Evolutionary conservation across 1,140 invertebrate species (phyloP), one percentile per base, ranked within the genome.

Genomic region (Adelges cooleyi): DNA sequence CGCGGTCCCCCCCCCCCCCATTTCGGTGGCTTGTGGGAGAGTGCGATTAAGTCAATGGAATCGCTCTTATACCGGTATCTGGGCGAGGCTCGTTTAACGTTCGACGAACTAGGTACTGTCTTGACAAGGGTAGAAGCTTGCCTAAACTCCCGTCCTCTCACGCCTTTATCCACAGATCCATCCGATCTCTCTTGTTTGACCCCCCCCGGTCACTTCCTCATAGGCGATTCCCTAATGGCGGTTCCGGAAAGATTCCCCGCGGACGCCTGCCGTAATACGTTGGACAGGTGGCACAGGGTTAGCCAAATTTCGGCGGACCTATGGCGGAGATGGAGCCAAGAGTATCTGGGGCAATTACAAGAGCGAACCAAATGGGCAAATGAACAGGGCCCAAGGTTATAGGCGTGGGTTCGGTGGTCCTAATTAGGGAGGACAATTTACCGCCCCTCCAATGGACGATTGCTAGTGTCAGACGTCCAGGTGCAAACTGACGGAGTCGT

Each of bases 161-260:
- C n/a, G 17, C 50, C 50, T 3, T 10, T 51, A 33, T 51, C 50
- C n/a, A 15, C 50, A 8, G 50, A 51, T 10, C 50, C 50, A 1
- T 8, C 27, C 2, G 50, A 51, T 11, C 6, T 51, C 2, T 42
- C 42, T 0, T 18, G 25, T 17, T 48, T 71, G 1, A 70, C 71
- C 5, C 71, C 72, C 1, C n/a, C n/a, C n/a, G 70, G 68, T 9
- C 71, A 73, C 68, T 72, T 73, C 46, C 51, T 72, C 3, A 72
- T 69, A 67, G 69, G 68, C 13, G 33, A 67, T 11, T 38, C 38
- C n/a, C 25, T 69, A 2, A 29, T 11, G 6, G 36, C 36, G 0
- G 3, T 68, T 18, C 69, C 67, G 51, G 40, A 50, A 40, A 15
- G 15, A 33, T 50, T 33, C 23, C 38, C 15, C 17, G n/a, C 49